phyloP scores from a whole-genome alignment of 2,797 vertebrate species.

The Coendou prehensilis region DNA sequence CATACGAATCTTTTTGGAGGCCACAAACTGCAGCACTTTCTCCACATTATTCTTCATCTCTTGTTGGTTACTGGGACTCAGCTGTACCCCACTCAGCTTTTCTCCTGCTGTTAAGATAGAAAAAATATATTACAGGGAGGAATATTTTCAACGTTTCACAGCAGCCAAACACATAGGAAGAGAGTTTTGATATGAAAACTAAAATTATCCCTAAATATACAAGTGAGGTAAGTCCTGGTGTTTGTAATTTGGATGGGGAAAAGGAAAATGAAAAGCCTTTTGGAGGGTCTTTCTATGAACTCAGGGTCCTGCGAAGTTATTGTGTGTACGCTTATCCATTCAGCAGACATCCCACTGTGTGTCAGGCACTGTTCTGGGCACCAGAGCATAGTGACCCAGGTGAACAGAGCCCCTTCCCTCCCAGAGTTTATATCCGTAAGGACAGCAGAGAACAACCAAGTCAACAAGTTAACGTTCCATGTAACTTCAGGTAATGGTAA shows the following conservation, averaged over 20 bases:
- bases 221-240: not conserved
- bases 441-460: not conserved
- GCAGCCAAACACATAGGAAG: constrained; percentile 1
- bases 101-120: constrained; percentile 93
- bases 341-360: not conserved
- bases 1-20: constrained; percentile 97
- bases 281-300: not conserved
- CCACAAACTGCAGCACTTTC: constrained; percentile 96
- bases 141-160: not conserved
- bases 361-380: not conserved
- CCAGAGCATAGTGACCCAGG: not conserved
- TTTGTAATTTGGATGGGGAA: not conserved
- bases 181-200: not conserved
- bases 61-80: constrained; percentile 92
- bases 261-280: constrained; percentile 47
- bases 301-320: not conserved
- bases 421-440: not conserved
- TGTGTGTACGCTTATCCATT: not conserved
- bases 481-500: not conserved
- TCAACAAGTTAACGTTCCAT: not conserved
- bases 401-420: not conserved
- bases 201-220: constrained; percentile 11
- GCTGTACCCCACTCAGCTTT: constrained; percentile 92
- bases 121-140: not conserved
- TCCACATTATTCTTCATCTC: constrained; percentile 97